Percentiles rank a stretch among this genome's conserved stretches.
Evolutionary conservation across 1,140 invertebrate genomes (phyloP).

Genomic region (Conus betulinus): DNA sequence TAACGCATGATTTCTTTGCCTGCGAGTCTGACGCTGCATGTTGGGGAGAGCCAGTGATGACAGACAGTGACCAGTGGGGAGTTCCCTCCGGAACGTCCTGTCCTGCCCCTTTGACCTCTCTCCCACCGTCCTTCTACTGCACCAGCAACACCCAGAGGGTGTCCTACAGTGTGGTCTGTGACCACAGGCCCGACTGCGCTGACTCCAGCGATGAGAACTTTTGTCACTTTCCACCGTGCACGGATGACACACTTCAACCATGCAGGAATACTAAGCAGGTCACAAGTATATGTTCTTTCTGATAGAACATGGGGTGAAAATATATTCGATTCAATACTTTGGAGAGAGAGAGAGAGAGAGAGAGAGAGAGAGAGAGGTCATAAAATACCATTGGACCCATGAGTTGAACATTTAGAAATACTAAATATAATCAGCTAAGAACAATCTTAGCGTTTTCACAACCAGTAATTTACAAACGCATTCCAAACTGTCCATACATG

Average conservation of each 20-base stretch:
- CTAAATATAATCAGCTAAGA: too few species aligned
- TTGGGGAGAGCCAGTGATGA: neutral
- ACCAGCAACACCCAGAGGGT: neutral
- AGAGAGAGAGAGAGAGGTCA: too few species aligned
- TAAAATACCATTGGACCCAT: too few species aligned
- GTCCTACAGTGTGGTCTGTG: conserved; percentile 28
- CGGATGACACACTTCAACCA: neutral
- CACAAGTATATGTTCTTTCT: neutral
- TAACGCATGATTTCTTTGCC: neutral
- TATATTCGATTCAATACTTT: too few species aligned
- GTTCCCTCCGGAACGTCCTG: neutral
- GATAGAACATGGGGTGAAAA: too few species aligned
- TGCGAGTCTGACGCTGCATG: neutral
- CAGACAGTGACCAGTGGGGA: neutral
- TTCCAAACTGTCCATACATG: too few species aligned
- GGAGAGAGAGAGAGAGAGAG: too few species aligned
- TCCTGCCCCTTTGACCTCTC: neutral
- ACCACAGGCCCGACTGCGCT: conserved; percentile 3
- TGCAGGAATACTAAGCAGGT: neutral
- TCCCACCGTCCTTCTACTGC: conserved; percentile 12
- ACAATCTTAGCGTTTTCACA: too few species aligned
- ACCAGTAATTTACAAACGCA: too few species aligned
- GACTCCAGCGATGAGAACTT: conserved; percentile 25
- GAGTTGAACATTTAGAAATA: too few species aligned
- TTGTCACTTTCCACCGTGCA: conserved; percentile 4